Base-by-base conservation (phyloP, 2,113 vertebrate genomes). In the Coptodon rendalli region DNA sequence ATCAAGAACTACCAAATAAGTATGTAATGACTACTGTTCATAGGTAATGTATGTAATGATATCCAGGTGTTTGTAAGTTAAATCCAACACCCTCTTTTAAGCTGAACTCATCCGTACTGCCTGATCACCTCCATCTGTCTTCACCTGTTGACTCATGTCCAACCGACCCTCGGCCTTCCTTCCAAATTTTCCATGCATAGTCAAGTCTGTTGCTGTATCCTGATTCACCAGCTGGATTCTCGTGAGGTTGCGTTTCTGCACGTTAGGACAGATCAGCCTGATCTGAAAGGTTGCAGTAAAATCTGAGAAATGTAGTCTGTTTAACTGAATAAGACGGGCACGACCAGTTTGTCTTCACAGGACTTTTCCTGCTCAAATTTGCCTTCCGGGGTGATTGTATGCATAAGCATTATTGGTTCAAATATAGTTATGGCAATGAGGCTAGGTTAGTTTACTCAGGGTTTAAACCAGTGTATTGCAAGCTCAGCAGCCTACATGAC, bases 81-180 rank as follows among this genome's bases (percentile, higher is more conserved):
- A 66, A 50, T 9, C 38, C 73, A 85, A 82, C 82, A 54, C 88
- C 59, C 52, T 86, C 31, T 24, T 57, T 22, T 83, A 9, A 84
- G 19, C 56, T 50, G 45, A 89, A 81, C 24, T 86, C 79, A 87
- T 79, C 61, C 80, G 24, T 34, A 17, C 7, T 6, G 17, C 53
- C 19, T 79, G 73, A 79, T 81, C 63, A 43, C 17, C 83, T 56
- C 27, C n/a, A 78, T 80, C 78, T 78, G n/a, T 48, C n/a, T 63
- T 59, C 71, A 57, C 91, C 82, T 87, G 89, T 83, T 56, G 29
- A 88, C 88, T 86, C 91, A 82, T 14, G 83, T 81, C 66, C 27
- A 29, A 10, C n/a, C 2, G 9, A 17, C 56, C 12, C 48, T 66
- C 36, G 5, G 1, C 40, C 61, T 13, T 22, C 24, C 19, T 17